phyloP scores from a whole-genome alignment of 2,113 vertebrate genomes.

The Proteles cristata region DNA sequence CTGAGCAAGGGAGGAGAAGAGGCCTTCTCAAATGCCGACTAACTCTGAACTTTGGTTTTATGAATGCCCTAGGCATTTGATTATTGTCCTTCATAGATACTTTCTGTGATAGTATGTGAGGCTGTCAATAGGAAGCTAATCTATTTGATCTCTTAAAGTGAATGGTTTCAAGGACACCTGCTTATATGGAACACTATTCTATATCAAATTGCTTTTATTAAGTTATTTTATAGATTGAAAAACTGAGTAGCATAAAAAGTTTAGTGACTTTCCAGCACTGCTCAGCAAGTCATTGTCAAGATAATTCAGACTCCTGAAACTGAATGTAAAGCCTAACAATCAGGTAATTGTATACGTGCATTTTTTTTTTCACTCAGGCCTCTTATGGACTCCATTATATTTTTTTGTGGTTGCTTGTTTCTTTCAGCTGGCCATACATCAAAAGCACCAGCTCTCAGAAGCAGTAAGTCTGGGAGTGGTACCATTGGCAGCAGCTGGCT shows the following conservation, averaged over 20 bases:
- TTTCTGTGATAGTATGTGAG: slow-evolving; percentile 45
- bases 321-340: slow-evolving; percentile 57
- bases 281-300: slow-evolving; percentile 73
- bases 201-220: slow-evolving; percentile 75
- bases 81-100: slow-evolving; percentile 50
- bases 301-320: slow-evolving; percentile 49
- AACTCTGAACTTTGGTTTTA: slow-evolving; percentile 17
- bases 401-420: slow-evolving; percentile 52
- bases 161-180: slow-evolving; percentile 71
- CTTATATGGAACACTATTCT: slow-evolving; percentile 61
- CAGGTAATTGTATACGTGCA: slow-evolving; percentile 51
- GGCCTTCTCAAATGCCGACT: not conserved
- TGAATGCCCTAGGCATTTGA: slow-evolving; percentile 38
- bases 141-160: slow-evolving; percentile 77
- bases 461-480: not conserved
- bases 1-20: not conserved
- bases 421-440: slow-evolving; percentile 58
- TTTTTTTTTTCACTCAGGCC: slow-evolving; percentile 7
- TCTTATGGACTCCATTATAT: slow-evolving; percentile 59
- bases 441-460: slow-evolving; percentile 66
- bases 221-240: slow-evolving; percentile 77
- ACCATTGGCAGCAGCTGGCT: not conserved
- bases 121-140: slow-evolving; percentile 75
- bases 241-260: slow-evolving; percentile 46
- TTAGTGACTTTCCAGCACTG: slow-evolving; percentile 60